Base-by-base conservation (phyloP, 37 sponge, comb jelly and placozoan genomes). In the Dysidea cf. avara region DNA sequence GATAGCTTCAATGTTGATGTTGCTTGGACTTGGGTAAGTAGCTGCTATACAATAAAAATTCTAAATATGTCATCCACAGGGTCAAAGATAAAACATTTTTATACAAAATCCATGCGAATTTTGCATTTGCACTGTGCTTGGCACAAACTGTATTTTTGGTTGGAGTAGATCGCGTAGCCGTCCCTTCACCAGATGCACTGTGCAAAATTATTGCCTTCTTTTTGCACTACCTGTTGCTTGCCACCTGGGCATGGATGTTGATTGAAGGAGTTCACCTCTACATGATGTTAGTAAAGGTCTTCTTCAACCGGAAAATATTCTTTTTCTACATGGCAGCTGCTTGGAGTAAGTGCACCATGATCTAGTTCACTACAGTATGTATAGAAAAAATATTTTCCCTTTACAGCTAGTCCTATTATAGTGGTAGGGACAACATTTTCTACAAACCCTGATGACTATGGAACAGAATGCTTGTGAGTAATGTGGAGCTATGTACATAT, bases 161-260 rank as follows among this genome's bases (percentile, higher is more conserved):
- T 3, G 85, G 85, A 17, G 85, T 90, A n/a, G 90, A 90, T 30
- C 74, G 90, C 2, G 50, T 51, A 32, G 72, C 80, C 11, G 72
- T 90, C 2, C 85, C 80, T 31, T 58, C 66, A 34, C 87, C 87
- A 3, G 87, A 87, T 46, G 61, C 22, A 0, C 56, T 80, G 39
- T 90, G 90, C 40, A 80, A 81, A 5, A 35, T 36, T 0, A 71
- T 83, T 24, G 90, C 90, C 30, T 82, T 68, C 12, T 36, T 80
- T 7, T 70, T 90, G 29, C 90, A 90, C 51, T 90, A 90, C 49
- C 72, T 83, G 34, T 78, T 90, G 26, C 68, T 90, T 28, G 64
- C 51, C 59, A 84, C 90, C 57, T 90, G 83, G 53, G 37, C 80
- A 65, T 90, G 90, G 90, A 77, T 77, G 78, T 68, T 90, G 18